These are phyloP conservation scores for Amitus sp. DNA, from an alignment of 2,888 invertebrate genomes.

Conservation along the genomic window DNA sequence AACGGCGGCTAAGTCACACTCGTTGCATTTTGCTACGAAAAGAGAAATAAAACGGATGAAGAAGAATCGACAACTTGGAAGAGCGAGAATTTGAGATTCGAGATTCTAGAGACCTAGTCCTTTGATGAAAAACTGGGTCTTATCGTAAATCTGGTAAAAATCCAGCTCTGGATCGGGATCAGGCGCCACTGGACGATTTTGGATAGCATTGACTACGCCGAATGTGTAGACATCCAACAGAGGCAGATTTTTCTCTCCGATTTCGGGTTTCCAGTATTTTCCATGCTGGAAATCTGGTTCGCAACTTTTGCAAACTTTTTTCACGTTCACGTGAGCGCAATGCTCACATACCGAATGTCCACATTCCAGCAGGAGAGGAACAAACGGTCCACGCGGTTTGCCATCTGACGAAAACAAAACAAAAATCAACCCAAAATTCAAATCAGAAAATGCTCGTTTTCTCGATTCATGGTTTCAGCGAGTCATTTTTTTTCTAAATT, in stretches of 20 bases:
- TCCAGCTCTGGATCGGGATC: conserved; percentile 43
- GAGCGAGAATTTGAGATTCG: conserved; percentile 8
- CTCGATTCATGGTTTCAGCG: conserved; percentile 2
- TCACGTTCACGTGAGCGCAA: conserved; percentile 68
- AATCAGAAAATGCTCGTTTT: conserved; percentile 7
- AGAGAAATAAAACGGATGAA: conserved; percentile 11
- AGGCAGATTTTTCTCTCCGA: conserved; percentile 46
- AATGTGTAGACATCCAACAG: conserved; percentile 62
- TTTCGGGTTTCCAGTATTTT: not conserved
- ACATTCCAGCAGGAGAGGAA: conserved; percentile 73
- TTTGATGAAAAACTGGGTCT: too few relatives aligned
- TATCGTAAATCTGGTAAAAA: conserved; percentile 33
- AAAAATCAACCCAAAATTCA: not conserved
- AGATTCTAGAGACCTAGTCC: too few relatives aligned
- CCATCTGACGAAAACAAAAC: conserved; percentile 30
- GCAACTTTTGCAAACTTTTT: conserved; percentile 60
- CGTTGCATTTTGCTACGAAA: conserved; percentile 49
- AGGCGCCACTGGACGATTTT: conserved; percentile 15
- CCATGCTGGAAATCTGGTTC: conserved; percentile 42
- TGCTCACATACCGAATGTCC: conserved; percentile 76
- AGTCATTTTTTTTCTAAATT: not conserved
- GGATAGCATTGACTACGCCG: conserved; percentile 46
- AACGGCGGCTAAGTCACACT: conserved; percentile 50
- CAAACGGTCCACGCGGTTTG: conserved; percentile 14
- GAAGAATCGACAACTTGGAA: not conserved